Base-by-base conservation (phyloP, 1,140 invertebrate genomes). In the Amyelois transitella region DNA sequence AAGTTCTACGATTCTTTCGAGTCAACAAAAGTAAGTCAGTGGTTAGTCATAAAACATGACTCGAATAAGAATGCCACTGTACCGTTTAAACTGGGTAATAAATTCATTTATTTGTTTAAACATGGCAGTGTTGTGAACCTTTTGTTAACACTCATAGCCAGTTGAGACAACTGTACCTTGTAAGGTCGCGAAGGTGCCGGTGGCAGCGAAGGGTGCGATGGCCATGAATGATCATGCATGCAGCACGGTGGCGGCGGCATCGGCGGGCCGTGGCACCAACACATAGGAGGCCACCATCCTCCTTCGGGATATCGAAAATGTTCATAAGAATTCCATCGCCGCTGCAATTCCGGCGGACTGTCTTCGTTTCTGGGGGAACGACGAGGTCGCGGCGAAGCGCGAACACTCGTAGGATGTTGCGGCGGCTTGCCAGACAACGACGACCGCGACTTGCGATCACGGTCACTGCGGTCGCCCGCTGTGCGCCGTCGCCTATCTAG, bases 241-340 rank as follows among this genome's bases (percentile, higher is more conserved):
- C 64, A 88, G 50, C 81, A 85, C 17, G 81, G 79, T 14, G 81
- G 79, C 52, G 82, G 82, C 1, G 77, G 82, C 19, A 71, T 64
- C 1, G 81, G 81, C 3, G 81, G 85, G 1, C 77, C 81, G 51
- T 88, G 85, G 49, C 82, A 86, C 83, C 81, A 86, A 50, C 81
- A 86, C 79, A 86, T 82, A 2, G 81, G 82, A 55, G 97, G 88
- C 69, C 96, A 93, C 69, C 93, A 91, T 6, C 91, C 91, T 0
- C 77, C 77, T 58, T 82, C 81, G 0, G 82, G 84, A 66, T 72
- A 88, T 14, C 87, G 82, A 58, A 89, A 89, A 54, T 89, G 86
- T 43, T 89, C 88, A 53, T 89, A 89, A 0, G 88, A 89, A 25
- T 88, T 86, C 77, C 86, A 88, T 60, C 85, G 76, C 43, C 86